phyloP scores from a whole-genome alignment of 2,797 vertebrate species.

The Microtus obscurus region DNA sequence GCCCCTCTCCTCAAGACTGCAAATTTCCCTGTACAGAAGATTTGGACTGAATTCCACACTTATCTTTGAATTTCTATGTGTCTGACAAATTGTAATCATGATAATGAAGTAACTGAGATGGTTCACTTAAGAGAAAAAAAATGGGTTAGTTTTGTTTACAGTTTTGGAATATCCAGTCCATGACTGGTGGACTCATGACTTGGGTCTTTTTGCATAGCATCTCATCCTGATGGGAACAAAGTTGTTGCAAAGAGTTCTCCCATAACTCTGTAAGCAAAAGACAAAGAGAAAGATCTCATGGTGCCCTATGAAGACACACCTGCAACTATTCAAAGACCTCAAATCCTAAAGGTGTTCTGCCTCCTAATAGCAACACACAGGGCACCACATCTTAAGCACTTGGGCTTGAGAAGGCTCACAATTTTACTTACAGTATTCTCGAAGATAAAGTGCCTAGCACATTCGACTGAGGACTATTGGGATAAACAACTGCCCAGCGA shows the following conservation, averaged over 20 bases:
- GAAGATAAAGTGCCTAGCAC: not conserved
- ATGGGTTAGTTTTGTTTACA: not conserved
- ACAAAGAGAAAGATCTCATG: not conserved
- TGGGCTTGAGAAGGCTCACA: rapidly evolving
- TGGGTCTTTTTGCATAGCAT: too few species aligned
- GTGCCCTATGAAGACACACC: not conserved
- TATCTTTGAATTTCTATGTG: not conserved
- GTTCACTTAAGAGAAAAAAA: not conserved
- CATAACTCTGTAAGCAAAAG: not conserved
- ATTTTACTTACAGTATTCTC: rapidly evolving
- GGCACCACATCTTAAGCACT: not conserved
- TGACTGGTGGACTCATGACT: not conserved
- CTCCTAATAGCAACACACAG: not conserved
- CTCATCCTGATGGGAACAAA: rapidly evolving
- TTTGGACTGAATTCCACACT: not conserved
- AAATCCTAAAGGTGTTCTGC: too few species aligned
- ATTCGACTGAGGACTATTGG: not conserved
- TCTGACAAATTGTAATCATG: not conserved
- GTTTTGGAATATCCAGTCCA: not conserved
- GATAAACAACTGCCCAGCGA: not conserved
- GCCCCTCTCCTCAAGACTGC: not conserved
- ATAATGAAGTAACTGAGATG: not conserved
- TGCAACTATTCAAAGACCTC: not conserved
- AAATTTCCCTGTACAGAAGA: not conserved
- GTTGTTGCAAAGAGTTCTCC: not conserved